Evolutionary conservation across 1,140 invertebrate genomes (phyloP), one percentile per base, ranked within the genome.

Genomic region (Coelopa frigida): DNA sequence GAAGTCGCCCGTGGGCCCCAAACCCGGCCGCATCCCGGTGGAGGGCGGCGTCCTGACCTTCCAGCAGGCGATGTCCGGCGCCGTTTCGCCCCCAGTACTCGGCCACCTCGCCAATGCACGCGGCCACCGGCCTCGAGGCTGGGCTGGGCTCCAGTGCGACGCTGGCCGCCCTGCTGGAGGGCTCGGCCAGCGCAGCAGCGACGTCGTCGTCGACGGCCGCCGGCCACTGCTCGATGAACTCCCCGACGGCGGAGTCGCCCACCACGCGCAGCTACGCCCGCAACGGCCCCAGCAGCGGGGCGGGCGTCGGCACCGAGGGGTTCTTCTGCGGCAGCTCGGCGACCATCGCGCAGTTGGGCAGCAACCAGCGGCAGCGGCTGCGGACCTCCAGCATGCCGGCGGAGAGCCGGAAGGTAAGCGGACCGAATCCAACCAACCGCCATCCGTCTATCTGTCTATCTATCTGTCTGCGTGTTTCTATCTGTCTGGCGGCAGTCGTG

Each of bases 301-400:
- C 31, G 11, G 24, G 31, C 32, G 44, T 23, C 5, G 39, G 24
- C 15, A 44, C 44, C 21, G 38, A 33, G 37, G 43, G 48, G 20
- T 24, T 48, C 15, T 44, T 48, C 12, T 26, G 35, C 21, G 44
- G 53, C 29, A 59, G 53, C 32, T 48, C 50, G n/a, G 45, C 49
- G 8, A 56, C 41, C 18, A 57, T 57, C 36, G 45, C 52, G 26
- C 53, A 53, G 10, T 32, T 53, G 26, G 49, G 50, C 32, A 45
- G 29, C 33, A 48, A 51, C 14, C 42, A 56, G 46, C 31, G 56
- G 11, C 66, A 68, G 44, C 60, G 66, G 7, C 49, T 64, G n/a
- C 40, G 66, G 12, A 68, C 66, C 24, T 68, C 66, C 5, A 68
- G 65, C 44, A 68, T 68, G 66, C 66, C 66, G 2, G 66, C 62